Conservation (phyloP, 2,113 vertebrate species). For the Callipepla californica region DNA sequence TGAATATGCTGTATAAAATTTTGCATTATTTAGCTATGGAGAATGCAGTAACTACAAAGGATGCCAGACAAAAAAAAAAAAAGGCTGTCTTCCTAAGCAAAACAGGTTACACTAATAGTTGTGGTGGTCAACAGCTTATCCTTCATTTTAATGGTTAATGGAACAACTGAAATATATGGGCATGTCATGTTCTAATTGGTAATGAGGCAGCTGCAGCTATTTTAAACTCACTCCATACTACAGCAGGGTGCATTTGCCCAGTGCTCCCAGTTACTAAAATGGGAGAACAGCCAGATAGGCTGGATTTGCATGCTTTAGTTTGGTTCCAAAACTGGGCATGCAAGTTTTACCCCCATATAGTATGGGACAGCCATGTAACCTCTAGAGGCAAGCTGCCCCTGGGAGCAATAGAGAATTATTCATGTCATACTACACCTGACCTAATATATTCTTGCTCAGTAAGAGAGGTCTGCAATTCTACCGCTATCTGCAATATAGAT, state of each 20-base stretch:
- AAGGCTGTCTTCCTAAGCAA: not conserved
- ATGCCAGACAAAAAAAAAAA: not conserved
- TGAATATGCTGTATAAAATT: not conserved
- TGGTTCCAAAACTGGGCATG: not conserved
- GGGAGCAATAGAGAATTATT: not conserved
- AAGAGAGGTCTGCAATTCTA: not conserved
- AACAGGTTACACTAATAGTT: not conserved
- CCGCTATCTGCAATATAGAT: not conserved
- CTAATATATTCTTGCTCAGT: not conserved
- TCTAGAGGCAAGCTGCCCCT: not conserved
- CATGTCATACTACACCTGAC: not conserved
- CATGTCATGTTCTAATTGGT: not conserved
- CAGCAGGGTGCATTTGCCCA: not conserved
- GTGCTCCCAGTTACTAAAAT: not conserved
- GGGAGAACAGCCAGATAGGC: not conserved
- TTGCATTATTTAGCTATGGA: no score
- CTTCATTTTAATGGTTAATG: not conserved
- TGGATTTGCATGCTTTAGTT: not conserved
- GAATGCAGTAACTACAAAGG: not conserved
- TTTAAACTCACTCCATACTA: not conserved
- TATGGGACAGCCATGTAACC: rapidly evolving
- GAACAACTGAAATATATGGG: not conserved
- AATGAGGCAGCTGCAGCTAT: not conserved
- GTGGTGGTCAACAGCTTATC: not conserved
- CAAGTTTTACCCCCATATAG: not conserved